Evolutionary conservation across 2,888 invertebrate species (phyloP).

Genomic region (Metopia argyrocephala): DNA sequence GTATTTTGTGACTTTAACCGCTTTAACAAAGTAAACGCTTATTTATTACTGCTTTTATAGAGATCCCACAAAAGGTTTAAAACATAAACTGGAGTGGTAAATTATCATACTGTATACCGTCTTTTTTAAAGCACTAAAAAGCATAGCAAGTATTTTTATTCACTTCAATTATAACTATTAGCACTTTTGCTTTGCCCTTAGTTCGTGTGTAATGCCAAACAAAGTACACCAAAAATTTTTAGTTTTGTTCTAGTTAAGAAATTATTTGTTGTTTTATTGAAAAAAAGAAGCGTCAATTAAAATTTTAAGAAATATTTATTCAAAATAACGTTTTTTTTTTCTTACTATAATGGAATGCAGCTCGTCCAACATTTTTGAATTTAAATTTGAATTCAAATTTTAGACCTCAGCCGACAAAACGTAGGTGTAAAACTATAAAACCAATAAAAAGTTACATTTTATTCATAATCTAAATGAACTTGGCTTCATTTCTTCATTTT

Average conservation of each 20-base stretch:
- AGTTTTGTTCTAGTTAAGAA: slow-evolving; percentile 54
- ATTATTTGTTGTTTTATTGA: slow-evolving; percentile 33
- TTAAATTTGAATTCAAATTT: slow-evolving; percentile 96
- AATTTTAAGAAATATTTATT: slow-evolving; percentile 22
- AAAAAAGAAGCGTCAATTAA: slow-evolving; percentile 5
- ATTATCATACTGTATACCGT: slow-evolving; percentile 14
- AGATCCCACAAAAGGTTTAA: no score
- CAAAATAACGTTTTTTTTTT: slow-evolving; percentile 29
- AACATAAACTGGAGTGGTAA: slow-evolving; percentile 31
- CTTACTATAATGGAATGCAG: slow-evolving; percentile 83
- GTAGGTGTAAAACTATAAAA: slow-evolving; percentile 82
- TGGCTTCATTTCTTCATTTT: no score
- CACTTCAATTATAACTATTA: background rate
- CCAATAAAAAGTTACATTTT: background rate
- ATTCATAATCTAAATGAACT: no score
- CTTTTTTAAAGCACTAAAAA: slow-evolving; percentile 21
- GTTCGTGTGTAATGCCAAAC: slow-evolving; percentile 41
- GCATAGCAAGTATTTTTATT: slow-evolving; percentile 5
- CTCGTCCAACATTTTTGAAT: slow-evolving; percentile 98
- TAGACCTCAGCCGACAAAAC: slow-evolving; percentile 93
- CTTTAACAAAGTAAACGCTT: no score
- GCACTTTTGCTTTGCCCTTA: slow-evolving; percentile 56
- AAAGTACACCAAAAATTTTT: slow-evolving; percentile 46
- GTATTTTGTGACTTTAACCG: no score
- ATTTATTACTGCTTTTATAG: no score